These are phyloP conservation scores for Spinus pinus DNA, from an alignment of 2,797 vertebrate species.

Conservation along the genomic window DNA sequence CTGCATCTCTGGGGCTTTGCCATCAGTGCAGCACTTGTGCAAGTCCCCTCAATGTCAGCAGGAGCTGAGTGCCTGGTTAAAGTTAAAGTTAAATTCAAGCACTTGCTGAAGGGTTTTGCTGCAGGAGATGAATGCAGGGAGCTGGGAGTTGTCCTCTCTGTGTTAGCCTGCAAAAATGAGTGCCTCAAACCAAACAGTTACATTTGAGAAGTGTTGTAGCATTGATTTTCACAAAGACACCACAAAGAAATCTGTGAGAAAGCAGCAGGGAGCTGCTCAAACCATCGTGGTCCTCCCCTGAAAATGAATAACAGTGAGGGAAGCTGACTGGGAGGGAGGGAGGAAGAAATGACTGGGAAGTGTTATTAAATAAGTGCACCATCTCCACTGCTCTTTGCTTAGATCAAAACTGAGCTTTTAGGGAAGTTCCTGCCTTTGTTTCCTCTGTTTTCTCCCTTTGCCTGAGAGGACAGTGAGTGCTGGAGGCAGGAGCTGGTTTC, in stretches of 20 bases:
- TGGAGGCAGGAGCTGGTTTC: neutral
- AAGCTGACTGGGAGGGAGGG: neutral
- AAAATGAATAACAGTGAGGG: neutral
- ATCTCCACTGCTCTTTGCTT: neutral
- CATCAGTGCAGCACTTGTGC: neutral
- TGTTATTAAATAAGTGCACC: neutral
- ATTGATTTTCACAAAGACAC: neutral
- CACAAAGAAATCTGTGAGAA: neutral
- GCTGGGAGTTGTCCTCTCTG: neutral
- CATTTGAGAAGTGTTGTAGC: neutral
- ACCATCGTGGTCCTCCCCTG: neutral
- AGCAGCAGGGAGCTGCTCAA: neutral
- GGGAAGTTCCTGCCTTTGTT: neutral
- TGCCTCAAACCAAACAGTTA: neutral
- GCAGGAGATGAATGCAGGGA: neutral
- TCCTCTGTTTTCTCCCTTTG: neutral
- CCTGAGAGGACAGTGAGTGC: neutral
- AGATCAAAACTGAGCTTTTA: neutral
- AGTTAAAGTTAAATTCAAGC: neutral
- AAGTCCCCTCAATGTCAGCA: neutral
- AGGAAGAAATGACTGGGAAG: neutral
- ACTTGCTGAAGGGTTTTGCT: neutral
- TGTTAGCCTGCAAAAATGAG: neutral
- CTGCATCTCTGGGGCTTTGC: neutral
- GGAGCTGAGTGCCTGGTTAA: neutral